These are phyloP conservation scores for Daktulosphaira vitifoliae DNA, from an alignment of 1,140 invertebrate species.

Conservation along the genomic window DNA sequence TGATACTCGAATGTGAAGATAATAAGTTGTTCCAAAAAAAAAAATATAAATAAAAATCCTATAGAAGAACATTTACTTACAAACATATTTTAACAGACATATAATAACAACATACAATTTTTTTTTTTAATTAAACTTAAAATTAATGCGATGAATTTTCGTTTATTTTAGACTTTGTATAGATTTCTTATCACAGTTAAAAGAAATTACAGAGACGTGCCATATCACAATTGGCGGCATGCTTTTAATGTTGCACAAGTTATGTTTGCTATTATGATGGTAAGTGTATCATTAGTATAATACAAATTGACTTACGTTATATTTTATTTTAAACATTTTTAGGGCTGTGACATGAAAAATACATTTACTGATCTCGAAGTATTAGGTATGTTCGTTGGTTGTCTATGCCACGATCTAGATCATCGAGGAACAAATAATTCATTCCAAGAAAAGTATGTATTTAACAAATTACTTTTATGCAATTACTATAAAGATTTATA, in stretches of 20 bases:
- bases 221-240: constrained; percentile 63
- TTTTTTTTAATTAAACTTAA: too few species aligned
- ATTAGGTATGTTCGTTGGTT: constrained; percentile 58
- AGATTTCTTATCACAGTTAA: constrained; percentile 56
- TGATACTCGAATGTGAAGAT: too few species aligned
- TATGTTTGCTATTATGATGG: constrained; percentile 55
- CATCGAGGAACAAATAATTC: constrained; percentile 60
- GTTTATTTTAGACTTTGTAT: constrained; percentile 43
- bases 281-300: constrained; percentile 37
- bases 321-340: background rate
- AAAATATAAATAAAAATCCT: too few species aligned
- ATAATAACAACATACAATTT: too few species aligned
- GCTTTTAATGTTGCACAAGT: constrained; percentile 58
- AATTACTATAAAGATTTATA: too few species aligned
- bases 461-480: too few species aligned
- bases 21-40: too few species aligned
- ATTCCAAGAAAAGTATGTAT: constrained; percentile 60
- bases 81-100: too few species aligned
- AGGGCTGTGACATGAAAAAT: constrained; percentile 49
- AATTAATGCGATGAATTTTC: too few species aligned
- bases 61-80: too few species aligned
- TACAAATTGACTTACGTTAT: background rate
- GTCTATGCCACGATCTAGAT: constrained; percentile 63
- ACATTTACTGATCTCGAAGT: constrained; percentile 53
- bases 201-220: constrained; percentile 60